phyloP scores from a whole-genome alignment of 2,888 invertebrate genomes.

The Drosophila fungiperda region DNA sequence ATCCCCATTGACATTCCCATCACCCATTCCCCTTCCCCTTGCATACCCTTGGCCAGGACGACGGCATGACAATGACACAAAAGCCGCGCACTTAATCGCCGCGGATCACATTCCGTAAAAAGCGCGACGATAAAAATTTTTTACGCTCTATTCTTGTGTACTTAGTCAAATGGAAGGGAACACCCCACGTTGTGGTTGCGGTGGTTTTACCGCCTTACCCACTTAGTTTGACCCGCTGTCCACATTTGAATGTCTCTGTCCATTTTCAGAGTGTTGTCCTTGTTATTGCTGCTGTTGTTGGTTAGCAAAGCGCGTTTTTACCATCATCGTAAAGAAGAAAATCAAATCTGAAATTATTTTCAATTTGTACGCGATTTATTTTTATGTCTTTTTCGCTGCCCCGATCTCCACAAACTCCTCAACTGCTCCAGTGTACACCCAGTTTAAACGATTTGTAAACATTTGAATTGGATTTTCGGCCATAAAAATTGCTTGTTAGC shows the following conservation, averaged over 20 bases:
- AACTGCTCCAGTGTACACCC: constrained; percentile 36
- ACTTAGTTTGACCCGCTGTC: constrained; percentile 59
- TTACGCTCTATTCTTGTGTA: constrained; percentile 76
- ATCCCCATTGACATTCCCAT: constrained; percentile 25
- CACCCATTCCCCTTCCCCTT: constrained; percentile 13
- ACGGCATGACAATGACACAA: constrained; percentile 82
- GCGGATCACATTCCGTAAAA: constrained; percentile 83
- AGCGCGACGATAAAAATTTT: constrained; percentile 81
- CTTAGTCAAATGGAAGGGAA: constrained; percentile 77
- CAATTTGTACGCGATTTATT: constrained; percentile 84
- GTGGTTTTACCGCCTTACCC: constrained; percentile 24
- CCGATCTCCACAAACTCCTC: constrained; percentile 11
- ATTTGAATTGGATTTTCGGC: constrained; percentile 82
- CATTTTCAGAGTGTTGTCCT: constrained; percentile 38
- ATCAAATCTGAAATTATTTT: constrained; percentile 84
- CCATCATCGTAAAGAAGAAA: constrained; percentile 81
- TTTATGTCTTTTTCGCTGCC: constrained; percentile 73
- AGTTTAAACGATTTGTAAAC: constrained; percentile 84
- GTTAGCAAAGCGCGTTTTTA: constrained; percentile 41
- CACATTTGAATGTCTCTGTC: constrained; percentile 62
- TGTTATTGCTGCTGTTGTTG: constrained; percentile 29
- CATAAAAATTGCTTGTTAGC: constrained; percentile 78
- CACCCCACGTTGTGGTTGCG: constrained; percentile 32
- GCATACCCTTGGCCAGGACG: constrained; percentile 50
- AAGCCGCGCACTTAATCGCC: constrained; percentile 83